Conservation (phyloP, 2,888 invertebrate species). For the Brachynemurus nebulosus region DNA sequence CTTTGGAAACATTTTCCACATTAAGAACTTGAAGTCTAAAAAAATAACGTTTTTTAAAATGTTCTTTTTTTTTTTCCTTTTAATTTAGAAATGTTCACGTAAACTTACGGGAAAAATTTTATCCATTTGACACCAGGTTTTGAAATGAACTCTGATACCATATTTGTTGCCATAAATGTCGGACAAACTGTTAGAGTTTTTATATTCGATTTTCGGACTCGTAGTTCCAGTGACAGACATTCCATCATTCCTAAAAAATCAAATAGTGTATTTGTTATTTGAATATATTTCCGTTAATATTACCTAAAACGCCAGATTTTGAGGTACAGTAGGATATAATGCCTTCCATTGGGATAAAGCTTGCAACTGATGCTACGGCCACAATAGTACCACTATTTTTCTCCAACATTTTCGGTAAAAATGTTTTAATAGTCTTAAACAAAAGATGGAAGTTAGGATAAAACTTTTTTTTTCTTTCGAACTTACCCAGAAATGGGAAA, state of each 20-base stretch:
- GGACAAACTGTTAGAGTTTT: background rate
- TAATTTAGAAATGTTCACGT: too few species aligned
- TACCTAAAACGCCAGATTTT: constrained; percentile 69
- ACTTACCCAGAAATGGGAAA: constrained; percentile 70
- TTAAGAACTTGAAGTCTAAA: too few species aligned
- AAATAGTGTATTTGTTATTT: too few species aligned
- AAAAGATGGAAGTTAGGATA: constrained; percentile 12
- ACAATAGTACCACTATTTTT: constrained; percentile 64
- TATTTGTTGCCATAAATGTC: too few species aligned
- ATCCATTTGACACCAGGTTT: too few species aligned
- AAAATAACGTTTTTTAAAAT: too few species aligned
- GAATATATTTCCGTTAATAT: background rate
- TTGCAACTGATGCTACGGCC: constrained; percentile 62
- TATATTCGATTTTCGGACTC: background rate
- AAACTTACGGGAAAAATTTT: too few species aligned
- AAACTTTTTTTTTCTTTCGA: background rate
- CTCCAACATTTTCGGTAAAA: constrained; percentile 62
- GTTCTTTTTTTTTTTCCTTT: too few species aligned
- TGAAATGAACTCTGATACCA: too few species aligned
- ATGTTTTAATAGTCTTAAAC: constrained; percentile 51
- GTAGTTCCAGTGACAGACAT: background rate
- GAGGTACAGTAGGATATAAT: constrained; percentile 72
- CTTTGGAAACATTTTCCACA: too few species aligned
- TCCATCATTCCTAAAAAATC: constrained; percentile 1
- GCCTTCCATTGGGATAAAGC: constrained; percentile 55